phyloP scores from a whole-genome alignment of 2,797 vertebrate genomes.

The Galago senegalensis region DNA sequence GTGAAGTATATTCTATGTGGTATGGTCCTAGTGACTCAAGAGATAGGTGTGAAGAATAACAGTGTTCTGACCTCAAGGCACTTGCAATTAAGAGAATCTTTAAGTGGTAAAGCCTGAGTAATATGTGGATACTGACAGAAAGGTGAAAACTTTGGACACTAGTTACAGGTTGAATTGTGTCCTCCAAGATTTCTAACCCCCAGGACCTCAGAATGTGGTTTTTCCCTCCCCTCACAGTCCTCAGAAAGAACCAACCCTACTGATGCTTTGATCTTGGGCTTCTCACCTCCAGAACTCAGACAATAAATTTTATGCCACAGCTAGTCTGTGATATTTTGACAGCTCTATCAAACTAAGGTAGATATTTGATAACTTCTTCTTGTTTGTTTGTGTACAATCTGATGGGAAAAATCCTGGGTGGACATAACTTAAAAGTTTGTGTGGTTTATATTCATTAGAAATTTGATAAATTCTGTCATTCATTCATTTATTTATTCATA shows the following conservation, averaged over 20 bases:
- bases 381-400: conserved; percentile 28
- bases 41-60: not conserved
- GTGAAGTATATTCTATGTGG: not conserved
- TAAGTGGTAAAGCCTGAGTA: not conserved
- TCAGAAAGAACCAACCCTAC: not conserved
- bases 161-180: not conserved
- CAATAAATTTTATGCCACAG: not conserved
- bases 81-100: not conserved
- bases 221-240: not conserved
- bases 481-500: not conserved
- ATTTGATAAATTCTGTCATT: conserved; percentile 8
- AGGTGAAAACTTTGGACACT: not conserved
- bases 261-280: not conserved
- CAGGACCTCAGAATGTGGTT: not conserved
- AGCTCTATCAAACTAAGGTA: not conserved
- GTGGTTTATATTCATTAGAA: conserved; percentile 30
- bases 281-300: conserved; percentile 7
- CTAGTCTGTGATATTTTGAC: not conserved
- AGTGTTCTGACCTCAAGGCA: not conserved
- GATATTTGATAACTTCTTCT: not conserved
- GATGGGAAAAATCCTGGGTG: not conserved
- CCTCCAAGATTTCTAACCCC: not conserved
- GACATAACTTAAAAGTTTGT: conserved; percentile 20
- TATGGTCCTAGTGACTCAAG: not conserved
- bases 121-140: not conserved